Conservation (phyloP, 2,113 vertebrate genomes). For the Cheilinus undulatus region DNA sequence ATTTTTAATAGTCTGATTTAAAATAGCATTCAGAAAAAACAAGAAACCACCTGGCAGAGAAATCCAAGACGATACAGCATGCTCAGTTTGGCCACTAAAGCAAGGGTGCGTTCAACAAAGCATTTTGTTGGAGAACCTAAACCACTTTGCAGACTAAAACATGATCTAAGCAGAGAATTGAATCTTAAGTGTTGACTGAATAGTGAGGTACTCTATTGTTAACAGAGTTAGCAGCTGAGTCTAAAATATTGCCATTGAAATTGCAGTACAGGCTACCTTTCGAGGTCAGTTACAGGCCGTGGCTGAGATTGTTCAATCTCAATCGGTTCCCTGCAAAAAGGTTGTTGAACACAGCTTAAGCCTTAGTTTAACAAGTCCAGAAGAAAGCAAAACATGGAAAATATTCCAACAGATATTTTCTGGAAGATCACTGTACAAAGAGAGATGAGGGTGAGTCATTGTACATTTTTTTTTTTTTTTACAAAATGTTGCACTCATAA, state of each 20-base stretch:
- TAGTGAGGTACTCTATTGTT: slow-evolving; percentile 21
- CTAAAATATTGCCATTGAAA: slow-evolving; percentile 11
- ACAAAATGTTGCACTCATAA: slow-evolving; percentile 13
- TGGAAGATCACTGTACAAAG: slow-evolving; percentile 62
- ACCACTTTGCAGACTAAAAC: slow-evolving; percentile 10
- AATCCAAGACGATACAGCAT: slow-evolving; percentile 62
- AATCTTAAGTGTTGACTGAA: background rate
- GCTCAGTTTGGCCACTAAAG: slow-evolving; percentile 56
- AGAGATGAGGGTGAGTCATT: slow-evolving; percentile 32
- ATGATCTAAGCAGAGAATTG: background rate
- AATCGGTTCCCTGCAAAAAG: slow-evolving; percentile 32
- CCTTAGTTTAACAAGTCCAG: slow-evolving; percentile 12
- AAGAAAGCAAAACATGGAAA: slow-evolving; percentile 32
- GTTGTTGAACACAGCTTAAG: slow-evolving; percentile 48
- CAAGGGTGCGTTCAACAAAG: slow-evolving; percentile 44
- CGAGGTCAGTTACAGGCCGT: background rate
- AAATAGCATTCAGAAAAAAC: slow-evolving; percentile 60
- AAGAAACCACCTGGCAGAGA: slow-evolving; percentile 42
- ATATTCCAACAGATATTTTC: slow-evolving; percentile 24
- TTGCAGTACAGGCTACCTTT: background rate
- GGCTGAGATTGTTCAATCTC: background rate
- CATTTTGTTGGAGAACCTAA: slow-evolving; percentile 36
- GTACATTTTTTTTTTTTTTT: slow-evolving; percentile 34
- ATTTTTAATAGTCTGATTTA: slow-evolving; percentile 55
- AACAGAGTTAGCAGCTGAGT: slow-evolving; percentile 10